Evolutionary conservation across 2,888 invertebrate species (phyloP).

Genomic region (Eupithecia abbreviata): DNA sequence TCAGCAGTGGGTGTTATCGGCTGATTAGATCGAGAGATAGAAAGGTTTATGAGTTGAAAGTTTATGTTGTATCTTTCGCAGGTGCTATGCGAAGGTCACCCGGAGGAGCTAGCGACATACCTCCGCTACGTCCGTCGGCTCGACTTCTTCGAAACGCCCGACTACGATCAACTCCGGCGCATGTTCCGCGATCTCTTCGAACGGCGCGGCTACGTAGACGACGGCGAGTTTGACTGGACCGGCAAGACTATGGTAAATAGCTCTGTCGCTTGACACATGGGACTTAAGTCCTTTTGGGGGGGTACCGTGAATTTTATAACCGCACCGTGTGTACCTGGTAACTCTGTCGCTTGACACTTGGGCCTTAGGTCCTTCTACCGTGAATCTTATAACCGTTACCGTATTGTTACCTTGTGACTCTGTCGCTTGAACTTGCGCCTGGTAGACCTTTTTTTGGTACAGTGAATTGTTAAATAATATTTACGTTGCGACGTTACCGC

Average conservation of each 20-base stretch:
- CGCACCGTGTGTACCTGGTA: not conserved
- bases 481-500: constrained; percentile 1
- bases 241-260: constrained; percentile 89
- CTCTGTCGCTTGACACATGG: constrained; percentile 43
- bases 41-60: no score
- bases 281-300: not conserved
- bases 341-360: constrained; percentile 5
- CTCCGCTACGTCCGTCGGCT: constrained; percentile 97
- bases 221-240: constrained; percentile 98
- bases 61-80: constrained; percentile 47
- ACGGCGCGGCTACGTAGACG: constrained; percentile 92
- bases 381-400: not conserved
- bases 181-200: constrained; percentile 97
- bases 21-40: no score
- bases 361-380: not conserved
- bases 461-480: not conserved
- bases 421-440: not conserved
- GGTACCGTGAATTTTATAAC: not conserved
- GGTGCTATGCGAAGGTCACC: constrained; percentile 92
- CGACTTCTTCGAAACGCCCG: constrained; percentile 99
- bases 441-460: not conserved
- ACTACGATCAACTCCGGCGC: constrained; percentile 98
- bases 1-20: no score
- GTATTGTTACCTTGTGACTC: not conserved
- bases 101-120: constrained; percentile 99